Evolutionary conservation across 1,140 invertebrate genomes (phyloP), one percentile per base, ranked within the genome.

Genomic region (Xylocopa sonorina): DNA sequence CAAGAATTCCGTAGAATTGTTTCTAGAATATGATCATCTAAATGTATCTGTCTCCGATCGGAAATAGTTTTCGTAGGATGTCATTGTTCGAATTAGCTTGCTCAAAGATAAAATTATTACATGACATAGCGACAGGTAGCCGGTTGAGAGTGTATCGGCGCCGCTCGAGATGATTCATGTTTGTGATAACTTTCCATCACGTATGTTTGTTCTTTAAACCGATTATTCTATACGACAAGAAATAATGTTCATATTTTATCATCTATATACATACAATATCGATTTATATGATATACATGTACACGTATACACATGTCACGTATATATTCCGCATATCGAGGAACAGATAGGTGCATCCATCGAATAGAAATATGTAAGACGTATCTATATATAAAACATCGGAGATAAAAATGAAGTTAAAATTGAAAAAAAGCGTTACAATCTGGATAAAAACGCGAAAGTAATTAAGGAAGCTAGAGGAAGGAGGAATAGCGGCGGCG

Each of bases 81-180:
- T 76, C 53, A 81, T 48, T 43, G 32, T 29, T 67, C 24, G 43
- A 48, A 55, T 72, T 63, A 29, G 58, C 24, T 24, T 21, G 53
- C 32, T 51, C 14, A 18, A n/a, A 75, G 83, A 85, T 85, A 85
- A 85, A 76, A 18, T 68, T 57, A 63, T 66, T 80, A 18, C 43
- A 76, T n/a, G 46, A 69, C n/a, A n/a, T n/a, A n/a, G n/a, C n/a
- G n/a, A n/a, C 71, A 72, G 32, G 82, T 76, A 83, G 81, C 78
- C n/a, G 24, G 57, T 72, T 38, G 51, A 53, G 62, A 43, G 60
- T 51, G 27, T 57, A 75, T 53, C 80, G 75, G 79, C 86, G 82
- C 83, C 83, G 71, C 57, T n/a, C 55, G 46, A 72, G 32, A 82
- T 88, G 86, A 88, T 62, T 88, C 86, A 88, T 60, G 27, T 10